These are phyloP conservation scores for Ceratina australensis DNA, from an alignment of 1,140 invertebrate genomes.

Conservation along the genomic window DNA sequence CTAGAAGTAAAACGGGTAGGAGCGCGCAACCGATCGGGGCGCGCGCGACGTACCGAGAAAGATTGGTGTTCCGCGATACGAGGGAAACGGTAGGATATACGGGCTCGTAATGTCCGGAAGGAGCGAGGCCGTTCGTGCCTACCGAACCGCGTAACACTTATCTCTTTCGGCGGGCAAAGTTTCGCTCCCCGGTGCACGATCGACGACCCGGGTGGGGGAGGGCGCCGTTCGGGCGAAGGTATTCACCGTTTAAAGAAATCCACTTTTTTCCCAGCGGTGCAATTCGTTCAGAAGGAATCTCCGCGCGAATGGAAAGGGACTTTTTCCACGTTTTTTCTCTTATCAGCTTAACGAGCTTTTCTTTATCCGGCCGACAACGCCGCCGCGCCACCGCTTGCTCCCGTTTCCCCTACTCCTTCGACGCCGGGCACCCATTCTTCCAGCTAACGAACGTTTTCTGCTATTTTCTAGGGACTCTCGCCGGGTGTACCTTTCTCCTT, in stretches of 20 bases:
- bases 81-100: conserved; percentile 15
- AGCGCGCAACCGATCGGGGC: conserved; percentile 2
- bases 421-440: conserved; percentile 18
- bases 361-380: conserved; percentile 37
- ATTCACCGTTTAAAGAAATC: conserved; percentile 54
- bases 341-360: conserved; percentile 61
- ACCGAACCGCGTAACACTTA: conserved; percentile 53
- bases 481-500: neutral
- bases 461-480: neutral
- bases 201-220: too few species aligned
- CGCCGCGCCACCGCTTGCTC: neutral
- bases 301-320: conserved; percentile 51
- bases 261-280: conserved; percentile 30
- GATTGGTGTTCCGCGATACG: conserved; percentile 6
- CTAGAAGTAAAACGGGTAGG: neutral
- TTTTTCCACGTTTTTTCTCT: conserved; percentile 36
- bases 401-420: neutral
- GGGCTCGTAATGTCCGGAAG: conserved; percentile 6
- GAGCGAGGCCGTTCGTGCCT: conserved; percentile 27
- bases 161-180: conserved; percentile 42
- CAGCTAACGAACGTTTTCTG: neutral
- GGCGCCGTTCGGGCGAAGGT: conserved; percentile 1
- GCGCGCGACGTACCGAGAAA: neutral
- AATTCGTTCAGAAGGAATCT: conserved; percentile 49
- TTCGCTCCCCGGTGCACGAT: conserved; percentile 33